Conservation (phyloP, 1,140 invertebrate species). For the Bombus vancouverensis region DNA sequence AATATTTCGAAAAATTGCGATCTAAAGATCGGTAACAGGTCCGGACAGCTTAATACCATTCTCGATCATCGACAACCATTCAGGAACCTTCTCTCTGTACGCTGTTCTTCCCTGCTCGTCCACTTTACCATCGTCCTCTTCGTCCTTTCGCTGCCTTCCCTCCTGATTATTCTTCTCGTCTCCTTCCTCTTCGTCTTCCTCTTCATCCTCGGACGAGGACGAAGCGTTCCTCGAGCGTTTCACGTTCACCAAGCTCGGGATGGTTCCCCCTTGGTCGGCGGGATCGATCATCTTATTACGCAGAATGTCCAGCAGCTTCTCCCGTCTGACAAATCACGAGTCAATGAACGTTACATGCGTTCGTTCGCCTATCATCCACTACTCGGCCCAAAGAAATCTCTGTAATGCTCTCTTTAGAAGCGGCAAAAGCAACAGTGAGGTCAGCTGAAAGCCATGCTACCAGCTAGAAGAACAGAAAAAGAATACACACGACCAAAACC, state of each 20-base stretch:
- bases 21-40: constrained; percentile 79
- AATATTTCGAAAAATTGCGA: neutral
- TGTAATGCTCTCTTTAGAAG: constrained; percentile 72
- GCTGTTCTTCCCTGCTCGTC: constrained; percentile 50
- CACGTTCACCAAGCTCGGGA: neutral
- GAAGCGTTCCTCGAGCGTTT: constrained; percentile 49
- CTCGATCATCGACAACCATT: constrained; percentile 58
- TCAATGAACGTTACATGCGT: constrained; percentile 71
- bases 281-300: constrained; percentile 73
- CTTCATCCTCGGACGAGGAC: constrained; percentile 42
- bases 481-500: constrained; percentile 31
- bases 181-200: constrained; percentile 15
- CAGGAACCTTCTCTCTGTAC: constrained; percentile 30
- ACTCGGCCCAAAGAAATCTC: constrained; percentile 67
- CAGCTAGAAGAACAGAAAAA: constrained; percentile 68
- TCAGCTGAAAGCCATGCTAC: constrained; percentile 73
- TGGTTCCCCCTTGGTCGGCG: constrained; percentile 47
- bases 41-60: constrained; percentile 73
- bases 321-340: constrained; percentile 80
- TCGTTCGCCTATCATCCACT: constrained; percentile 40
- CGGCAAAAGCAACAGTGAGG: constrained; percentile 65
- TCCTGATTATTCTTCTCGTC: constrained; percentile 19
- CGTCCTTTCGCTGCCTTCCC: neutral
- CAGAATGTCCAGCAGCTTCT: constrained; percentile 77
- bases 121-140: constrained; percentile 40